Evolutionary conservation across 2,888 invertebrate species (phyloP), one percentile per base, ranked within the genome.

Genomic region (Altica lythri): DNA sequence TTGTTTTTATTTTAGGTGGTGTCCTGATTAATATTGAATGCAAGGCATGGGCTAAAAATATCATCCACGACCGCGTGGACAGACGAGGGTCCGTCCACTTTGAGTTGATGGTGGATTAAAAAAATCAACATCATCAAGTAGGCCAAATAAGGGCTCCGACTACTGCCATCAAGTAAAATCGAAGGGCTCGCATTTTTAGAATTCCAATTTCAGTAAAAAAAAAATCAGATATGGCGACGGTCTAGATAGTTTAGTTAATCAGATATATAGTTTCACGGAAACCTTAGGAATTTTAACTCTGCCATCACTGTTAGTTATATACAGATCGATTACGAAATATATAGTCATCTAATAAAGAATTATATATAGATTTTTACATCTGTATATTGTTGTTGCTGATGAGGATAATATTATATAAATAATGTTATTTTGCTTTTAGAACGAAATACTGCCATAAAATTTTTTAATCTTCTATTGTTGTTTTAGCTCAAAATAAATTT

Each of bases 31-130:
- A 93, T 81, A 89, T 94, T 77, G 92, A 93, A 79, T 93, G 93
- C 82, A 91, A 90, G 82, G 91, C 92, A 71, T 93, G 92, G 92
- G 93, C 93, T 68, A 86, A 86, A 77, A 93, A 93, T 80, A 91
- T 93, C 72, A 74, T 82, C 65, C 92, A 94, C 78, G 89, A 95
- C 79, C 87, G 92, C 73, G 84, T 86, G 77, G 91, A 94, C 76
- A 86, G 91, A 78, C 87, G 91, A 75, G 95, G 95, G 71, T 90
- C 91, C 69, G 93, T 95, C 71, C 94, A 95, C 81, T 94, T 95
- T 81, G 95, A 95, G 81, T 82, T 95, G 77, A 88, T 95, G 87
- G 86, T 95, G 76, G 95, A 95, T 80, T 89, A 88, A 85, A 66
- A 57, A 44, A 30, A 45, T 5, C 6, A 44, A 29, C 38, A 40